These are phyloP conservation scores for Heteromurus nitidus DNA, from an alignment of 2,888 invertebrate genomes.

Conservation along the genomic window DNA sequence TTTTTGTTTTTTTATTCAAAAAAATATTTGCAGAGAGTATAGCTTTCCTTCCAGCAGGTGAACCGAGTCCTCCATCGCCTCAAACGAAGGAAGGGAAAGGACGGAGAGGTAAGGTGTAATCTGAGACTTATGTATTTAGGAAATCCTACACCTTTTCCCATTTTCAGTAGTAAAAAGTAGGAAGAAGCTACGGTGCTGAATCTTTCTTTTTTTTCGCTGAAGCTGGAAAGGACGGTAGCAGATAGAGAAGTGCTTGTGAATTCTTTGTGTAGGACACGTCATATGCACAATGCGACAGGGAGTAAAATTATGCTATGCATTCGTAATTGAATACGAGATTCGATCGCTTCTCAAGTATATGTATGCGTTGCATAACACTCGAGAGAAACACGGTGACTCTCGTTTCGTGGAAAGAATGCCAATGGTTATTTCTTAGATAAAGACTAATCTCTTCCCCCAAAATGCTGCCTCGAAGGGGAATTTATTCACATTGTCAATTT, in stretches of 20 bases:
- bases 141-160: slow-evolving; percentile 59
- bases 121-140: slow-evolving; percentile 39
- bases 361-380: slow-evolving; percentile 8
- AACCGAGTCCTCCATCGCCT: slow-evolving; percentile 72
- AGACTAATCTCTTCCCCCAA: too few relatives aligned
- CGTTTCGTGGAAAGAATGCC: neutral
- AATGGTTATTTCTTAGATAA: too few relatives aligned
- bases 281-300: too few relatives aligned
- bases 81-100: slow-evolving; percentile 72
- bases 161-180: slow-evolving; percentile 27
- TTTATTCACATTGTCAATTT: too few relatives aligned
- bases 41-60: slow-evolving; percentile 68
- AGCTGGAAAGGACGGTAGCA: neutral
- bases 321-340: slow-evolving; percentile 22
- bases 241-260: neutral
- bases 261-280: too few relatives aligned
- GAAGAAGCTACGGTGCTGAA: neutral
- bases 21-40: slow-evolving; percentile 51
- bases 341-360: neutral
- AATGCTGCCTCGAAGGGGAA: too few relatives aligned
- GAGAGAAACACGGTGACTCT: neutral
- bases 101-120: slow-evolving; percentile 68
- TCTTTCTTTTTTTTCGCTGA: neutral
- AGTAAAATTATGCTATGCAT: slow-evolving; percentile 22
- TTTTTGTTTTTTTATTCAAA: slow-evolving; percentile 13